A percentile compares a stretch with the other conserved stretches of the same genome.
These are phyloP conservation scores for Spongilla lacustris DNA, from an alignment of 37 sponge, comb jelly and placozoan species.

Conservation along the genomic window DNA sequence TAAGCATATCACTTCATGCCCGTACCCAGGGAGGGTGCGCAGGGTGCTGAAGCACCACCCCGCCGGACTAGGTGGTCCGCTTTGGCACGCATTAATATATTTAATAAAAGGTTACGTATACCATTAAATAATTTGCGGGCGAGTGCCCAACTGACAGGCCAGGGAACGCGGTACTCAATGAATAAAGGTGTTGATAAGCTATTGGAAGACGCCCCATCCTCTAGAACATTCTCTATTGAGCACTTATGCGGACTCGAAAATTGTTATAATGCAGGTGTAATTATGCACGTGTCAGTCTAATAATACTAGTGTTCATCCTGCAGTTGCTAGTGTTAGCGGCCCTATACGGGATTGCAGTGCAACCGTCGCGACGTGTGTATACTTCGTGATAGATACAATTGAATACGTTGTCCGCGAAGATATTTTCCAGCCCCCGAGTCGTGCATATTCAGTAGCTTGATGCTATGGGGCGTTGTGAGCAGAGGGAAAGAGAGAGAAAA, in stretches of 20 bases:
- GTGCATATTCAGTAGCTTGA: constrained; percentile 1
- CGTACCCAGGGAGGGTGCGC: no score
- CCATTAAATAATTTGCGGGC: no score
- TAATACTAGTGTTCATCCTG: neutral
- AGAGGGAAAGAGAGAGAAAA: neutral
- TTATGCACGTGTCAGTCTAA: constrained; percentile 1
- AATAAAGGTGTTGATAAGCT: no score
- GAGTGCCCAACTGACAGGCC: no score
- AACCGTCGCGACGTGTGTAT: neutral
- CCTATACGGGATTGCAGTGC: constrained; percentile 1
- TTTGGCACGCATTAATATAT: no score
- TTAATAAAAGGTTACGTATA: no score
- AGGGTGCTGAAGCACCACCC: no score
- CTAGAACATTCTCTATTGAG: no score
- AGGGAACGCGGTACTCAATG: no score
- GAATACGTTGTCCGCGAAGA: neutral
- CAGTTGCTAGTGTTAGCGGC: constrained; percentile 1
- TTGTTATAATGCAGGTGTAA: neutral
- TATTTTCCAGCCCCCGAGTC: neutral
- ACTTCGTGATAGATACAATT: constrained; percentile 1
- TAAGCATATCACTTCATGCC: no score
- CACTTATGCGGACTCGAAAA: neutral
- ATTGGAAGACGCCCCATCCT: no score
- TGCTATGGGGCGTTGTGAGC: neutral
- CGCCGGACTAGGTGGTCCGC: no score